Evolutionary conservation across 2,797 vertebrate species (phyloP).

Genomic region (Mormyrus proboscirostris): DNA sequence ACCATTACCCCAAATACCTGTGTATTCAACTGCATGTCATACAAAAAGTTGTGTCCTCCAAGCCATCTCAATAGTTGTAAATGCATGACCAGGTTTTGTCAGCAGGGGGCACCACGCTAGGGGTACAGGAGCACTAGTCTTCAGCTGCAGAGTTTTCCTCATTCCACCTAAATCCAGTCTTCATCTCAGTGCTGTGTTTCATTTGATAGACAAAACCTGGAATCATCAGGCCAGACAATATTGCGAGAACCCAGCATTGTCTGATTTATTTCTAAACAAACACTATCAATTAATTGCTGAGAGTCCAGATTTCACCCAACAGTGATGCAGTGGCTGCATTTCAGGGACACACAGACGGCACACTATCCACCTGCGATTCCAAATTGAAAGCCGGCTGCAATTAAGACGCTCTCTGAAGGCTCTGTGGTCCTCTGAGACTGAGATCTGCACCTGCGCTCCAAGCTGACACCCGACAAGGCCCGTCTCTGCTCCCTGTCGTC

Average conservation of each 20-base stretch:
- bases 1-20: neutral
- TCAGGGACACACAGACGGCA: neutral
- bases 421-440: neutral
- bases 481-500: neutral
- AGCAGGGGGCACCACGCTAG: neutral
- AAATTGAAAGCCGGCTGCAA: neutral
- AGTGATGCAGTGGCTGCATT: neutral
- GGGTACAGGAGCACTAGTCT: neutral
- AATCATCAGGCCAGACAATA: neutral
- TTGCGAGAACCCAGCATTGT: neutral
- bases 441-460: neutral
- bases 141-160: neutral
- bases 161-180: neutral
- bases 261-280: neutral
- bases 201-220: neutral
- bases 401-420: neutral
- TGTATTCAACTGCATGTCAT: neutral
- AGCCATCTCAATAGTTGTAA: neutral
- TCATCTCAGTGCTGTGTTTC: neutral
- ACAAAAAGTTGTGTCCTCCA: neutral
- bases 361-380: neutral
- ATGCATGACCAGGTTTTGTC: neutral
- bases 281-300: neutral
- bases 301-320: neutral
- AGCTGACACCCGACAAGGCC: neutral